A percentile compares a stretch with the other conserved stretches of the same genome.
These are phyloP conservation scores for Holotrichia oblita DNA, from an alignment of 1,140 invertebrate species.

Conservation along the genomic window DNA sequence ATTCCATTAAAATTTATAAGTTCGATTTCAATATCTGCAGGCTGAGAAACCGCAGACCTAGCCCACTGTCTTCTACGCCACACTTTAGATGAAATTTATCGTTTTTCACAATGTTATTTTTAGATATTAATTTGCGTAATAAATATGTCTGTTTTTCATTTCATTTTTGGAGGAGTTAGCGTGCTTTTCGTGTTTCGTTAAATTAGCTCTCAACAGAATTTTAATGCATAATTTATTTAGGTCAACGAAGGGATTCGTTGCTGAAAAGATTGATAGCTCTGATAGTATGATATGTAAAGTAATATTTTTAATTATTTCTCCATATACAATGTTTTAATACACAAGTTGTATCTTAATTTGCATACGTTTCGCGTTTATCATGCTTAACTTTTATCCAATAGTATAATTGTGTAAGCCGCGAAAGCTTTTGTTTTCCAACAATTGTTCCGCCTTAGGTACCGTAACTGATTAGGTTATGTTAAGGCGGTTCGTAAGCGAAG, in stretches of 20 bases:
- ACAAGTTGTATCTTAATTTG: background rate
- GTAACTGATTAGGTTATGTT: no score
- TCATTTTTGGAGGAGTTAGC: background rate
- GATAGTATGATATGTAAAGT: background rate
- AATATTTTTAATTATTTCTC: constrained; percentile 6
- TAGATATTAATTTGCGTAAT: constrained; percentile 16
- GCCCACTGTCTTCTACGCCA: background rate
- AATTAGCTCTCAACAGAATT: constrained; percentile 12
- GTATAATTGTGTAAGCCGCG: background rate
- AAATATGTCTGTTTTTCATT: constrained; percentile 6
- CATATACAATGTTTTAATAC: background rate
- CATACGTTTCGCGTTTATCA: background rate
- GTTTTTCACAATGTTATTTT: background rate
- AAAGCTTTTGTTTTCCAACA: background rate
- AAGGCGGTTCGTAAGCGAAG: no score
- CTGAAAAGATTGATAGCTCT: background rate
- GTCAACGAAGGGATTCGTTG: background rate
- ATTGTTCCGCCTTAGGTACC: no score
- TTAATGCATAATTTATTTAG: constrained; percentile 21
- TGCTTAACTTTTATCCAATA: background rate
- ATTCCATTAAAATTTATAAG: constrained; percentile 21
- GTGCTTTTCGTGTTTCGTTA: constrained; percentile 1
- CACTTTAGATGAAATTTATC: background rate
- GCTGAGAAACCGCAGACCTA: background rate
- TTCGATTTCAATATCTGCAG: constrained; percentile 7